Percentiles rank a stretch among this genome's conserved stretches.
These are phyloP conservation scores for Ibycter americanus DNA, from an alignment of 2,797 vertebrate species.

Conservation along the genomic window DNA sequence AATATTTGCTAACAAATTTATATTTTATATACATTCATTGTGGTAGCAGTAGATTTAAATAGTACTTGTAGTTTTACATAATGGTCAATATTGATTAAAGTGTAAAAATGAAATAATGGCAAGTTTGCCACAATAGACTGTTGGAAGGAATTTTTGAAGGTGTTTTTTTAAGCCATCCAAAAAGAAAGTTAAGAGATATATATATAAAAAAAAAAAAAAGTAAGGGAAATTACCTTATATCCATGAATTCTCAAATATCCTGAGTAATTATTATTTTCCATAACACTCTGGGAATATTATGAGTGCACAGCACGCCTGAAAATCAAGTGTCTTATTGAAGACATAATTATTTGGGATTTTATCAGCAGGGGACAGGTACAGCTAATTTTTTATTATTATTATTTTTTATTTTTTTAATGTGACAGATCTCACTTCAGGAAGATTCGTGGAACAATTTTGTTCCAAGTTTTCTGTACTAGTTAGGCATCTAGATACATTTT, in stretches of 20 bases:
- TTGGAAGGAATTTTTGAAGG: neutral
- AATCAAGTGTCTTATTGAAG: neutral
- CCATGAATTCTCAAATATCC: neutral
- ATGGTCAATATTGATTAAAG: neutral
- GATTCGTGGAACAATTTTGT: neutral
- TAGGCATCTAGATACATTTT: neutral
- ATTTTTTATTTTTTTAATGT: neutral
- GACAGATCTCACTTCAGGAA: neutral
- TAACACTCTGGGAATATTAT: neutral
- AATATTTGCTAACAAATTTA: neutral
- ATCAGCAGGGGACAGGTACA: neutral
- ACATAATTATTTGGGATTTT: neutral
- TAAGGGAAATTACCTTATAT: neutral
- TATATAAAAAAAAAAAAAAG: neutral
- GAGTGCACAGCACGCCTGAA: neutral
- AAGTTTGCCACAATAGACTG: neutral
- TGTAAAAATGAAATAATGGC: neutral
- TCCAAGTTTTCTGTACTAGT: neutral
- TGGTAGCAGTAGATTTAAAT: neutral
- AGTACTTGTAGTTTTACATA: neutral
- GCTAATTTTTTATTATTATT: neutral
- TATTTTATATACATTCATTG: neutral
- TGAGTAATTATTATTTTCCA: neutral
- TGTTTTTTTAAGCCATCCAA: neutral
- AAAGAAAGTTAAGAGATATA: neutral